phyloP scores from a whole-genome alignment of 2,113 vertebrate genomes.

The Tachysurus vachellii region DNA sequence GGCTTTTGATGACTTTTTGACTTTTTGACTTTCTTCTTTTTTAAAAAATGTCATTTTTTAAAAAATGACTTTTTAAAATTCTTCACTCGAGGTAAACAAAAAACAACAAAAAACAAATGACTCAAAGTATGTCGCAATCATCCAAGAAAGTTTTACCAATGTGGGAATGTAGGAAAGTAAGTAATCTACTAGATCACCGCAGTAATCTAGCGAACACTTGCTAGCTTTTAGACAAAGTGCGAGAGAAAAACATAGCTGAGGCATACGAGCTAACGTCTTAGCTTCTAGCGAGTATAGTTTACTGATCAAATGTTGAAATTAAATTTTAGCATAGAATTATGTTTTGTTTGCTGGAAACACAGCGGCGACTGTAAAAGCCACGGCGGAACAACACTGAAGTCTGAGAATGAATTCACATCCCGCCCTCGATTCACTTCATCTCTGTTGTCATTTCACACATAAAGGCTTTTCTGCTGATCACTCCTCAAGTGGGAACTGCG shows the following conservation, averaged over 20 bases:
- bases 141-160: background rate
- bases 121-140: background rate
- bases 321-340: background rate
- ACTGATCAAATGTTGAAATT: background rate
- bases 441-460: background rate
- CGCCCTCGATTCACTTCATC: background rate
- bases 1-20: no score
- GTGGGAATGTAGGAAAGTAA: background rate
- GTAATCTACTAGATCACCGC: background rate
- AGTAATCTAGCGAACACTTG: background rate
- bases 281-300: background rate
- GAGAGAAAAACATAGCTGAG: background rate
- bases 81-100: background rate
- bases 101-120: background rate
- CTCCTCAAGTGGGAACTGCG: background rate
- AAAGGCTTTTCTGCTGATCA: background rate
- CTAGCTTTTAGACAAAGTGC: background rate
- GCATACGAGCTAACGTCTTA: background rate
- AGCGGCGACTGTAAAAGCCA: background rate
- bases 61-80: background rate
- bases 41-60: no score
- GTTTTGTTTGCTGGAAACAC: background rate
- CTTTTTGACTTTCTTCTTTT: no score
- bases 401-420: background rate
- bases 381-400: background rate